Evolutionary conservation across 2,113 vertebrate species (phyloP).

Genomic region (Todiramphus chloris): DNA sequence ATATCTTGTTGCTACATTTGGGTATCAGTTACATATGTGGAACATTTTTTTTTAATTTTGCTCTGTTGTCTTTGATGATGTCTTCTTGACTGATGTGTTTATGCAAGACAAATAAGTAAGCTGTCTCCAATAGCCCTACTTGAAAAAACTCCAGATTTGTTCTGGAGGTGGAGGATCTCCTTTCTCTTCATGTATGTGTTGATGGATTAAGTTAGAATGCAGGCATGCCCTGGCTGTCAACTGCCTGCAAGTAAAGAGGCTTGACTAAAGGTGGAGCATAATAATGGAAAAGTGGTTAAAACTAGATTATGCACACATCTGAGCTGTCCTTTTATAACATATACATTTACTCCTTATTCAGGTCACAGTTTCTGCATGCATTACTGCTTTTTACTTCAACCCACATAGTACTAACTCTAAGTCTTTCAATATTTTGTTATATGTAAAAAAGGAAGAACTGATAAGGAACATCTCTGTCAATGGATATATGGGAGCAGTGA

Average conservation of each 20-base stretch:
- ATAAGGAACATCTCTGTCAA: conserved; percentile 46
- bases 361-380: neutral
- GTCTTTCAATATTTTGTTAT: conserved; percentile 38
- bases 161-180: conserved; percentile 13
- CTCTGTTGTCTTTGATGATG: conserved; percentile 16
- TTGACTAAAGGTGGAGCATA: neutral
- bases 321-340: neutral
- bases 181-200: conserved; percentile 24
- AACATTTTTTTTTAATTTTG: neutral
- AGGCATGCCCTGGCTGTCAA: neutral
- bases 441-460: conserved; percentile 11
- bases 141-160: conserved; percentile 34
- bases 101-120: conserved; percentile 7
- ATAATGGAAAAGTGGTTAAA: neutral
- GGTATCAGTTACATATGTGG: neutral
- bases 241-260: neutral
- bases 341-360: neutral
- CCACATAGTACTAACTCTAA: neutral
- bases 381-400: conserved; percentile 12
- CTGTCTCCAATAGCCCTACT: neutral
- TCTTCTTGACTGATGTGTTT: conserved; percentile 11
- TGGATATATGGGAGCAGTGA: conserved; percentile 16
- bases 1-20: neutral
- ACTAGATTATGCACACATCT: neutral
- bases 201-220: conserved; percentile 46